These are phyloP conservation scores for Zoanthus sociatus DNA, from an alignment of 92 coral and sea anemone species.

Conservation along the genomic window DNA sequence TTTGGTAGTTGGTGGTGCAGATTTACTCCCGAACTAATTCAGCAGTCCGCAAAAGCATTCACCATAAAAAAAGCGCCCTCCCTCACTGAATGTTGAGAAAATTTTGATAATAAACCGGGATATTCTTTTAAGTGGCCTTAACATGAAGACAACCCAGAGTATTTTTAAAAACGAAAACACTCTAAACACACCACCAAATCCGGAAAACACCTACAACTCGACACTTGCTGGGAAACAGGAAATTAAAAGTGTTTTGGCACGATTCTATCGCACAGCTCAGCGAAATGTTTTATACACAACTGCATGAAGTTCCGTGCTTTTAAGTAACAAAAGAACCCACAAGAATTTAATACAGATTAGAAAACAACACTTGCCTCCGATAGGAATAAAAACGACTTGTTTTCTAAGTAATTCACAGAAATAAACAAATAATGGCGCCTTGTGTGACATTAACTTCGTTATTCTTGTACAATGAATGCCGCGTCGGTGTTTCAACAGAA, in stretches of 20 bases:
- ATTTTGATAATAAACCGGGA: too few species aligned
- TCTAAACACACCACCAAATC: too few species aligned
- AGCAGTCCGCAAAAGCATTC: too few species aligned
- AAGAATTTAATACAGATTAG: not conserved
- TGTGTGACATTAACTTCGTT: not conserved
- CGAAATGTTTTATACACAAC: not conserved
- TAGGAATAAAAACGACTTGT: not conserved
- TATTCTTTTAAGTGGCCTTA: too few species aligned
- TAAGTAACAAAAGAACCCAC: not conserved
- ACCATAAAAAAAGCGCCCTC: too few species aligned
- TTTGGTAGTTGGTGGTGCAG: too few species aligned
- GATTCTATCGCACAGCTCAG: not conserved
- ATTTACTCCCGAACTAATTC: too few species aligned
- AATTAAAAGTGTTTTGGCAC: not conserved
- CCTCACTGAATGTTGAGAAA: too few species aligned
- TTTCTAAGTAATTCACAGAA: not conserved
- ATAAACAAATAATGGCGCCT: not conserved
- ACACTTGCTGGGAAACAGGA: slow-evolving; percentile 15
- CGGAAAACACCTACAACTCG: slow-evolving; percentile 5
- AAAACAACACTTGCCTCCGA: not conserved
- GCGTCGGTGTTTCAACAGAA: not conserved
- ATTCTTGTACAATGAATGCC: not conserved
- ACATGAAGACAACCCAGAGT: not conserved
- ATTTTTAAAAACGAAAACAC: not conserved
- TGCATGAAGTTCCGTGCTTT: slow-evolving; percentile 5